These are phyloP conservation scores for Blastobasis adustella DNA, from an alignment of 2,888 invertebrate species.

Conservation along the genomic window DNA sequence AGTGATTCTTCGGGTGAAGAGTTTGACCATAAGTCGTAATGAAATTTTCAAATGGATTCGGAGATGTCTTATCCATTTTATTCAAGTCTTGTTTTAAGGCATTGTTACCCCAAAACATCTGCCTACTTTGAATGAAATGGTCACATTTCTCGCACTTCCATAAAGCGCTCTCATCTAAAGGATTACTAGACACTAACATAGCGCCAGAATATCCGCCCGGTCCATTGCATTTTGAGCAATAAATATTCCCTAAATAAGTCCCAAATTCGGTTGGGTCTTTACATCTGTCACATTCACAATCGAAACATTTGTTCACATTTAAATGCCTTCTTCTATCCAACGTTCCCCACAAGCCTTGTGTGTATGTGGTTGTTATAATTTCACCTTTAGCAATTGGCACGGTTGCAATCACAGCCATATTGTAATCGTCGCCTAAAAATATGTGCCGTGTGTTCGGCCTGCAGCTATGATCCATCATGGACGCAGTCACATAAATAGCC, in stretches of 20 bases:
- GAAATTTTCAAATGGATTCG: slow-evolving; percentile 76
- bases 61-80: slow-evolving; percentile 66
- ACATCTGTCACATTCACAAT: slow-evolving; percentile 80
- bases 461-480: slow-evolving; percentile 84
- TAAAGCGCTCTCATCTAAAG: slow-evolving; percentile 71
- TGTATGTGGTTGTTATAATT: slow-evolving; percentile 80
- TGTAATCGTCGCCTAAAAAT: slow-evolving; percentile 74
- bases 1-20: slow-evolving; percentile 79
- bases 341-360: slow-evolving; percentile 81
- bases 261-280: slow-evolving; percentile 81
- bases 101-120: slow-evolving; percentile 78
- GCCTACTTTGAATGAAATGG: slow-evolving; percentile 70
- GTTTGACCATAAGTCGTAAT: slow-evolving; percentile 76
- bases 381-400: slow-evolving; percentile 79
- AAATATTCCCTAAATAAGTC: slow-evolving; percentile 77
- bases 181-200: slow-evolving; percentile 76
- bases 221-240: slow-evolving; percentile 77
- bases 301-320: slow-evolving; percentile 78
- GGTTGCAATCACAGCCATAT: slow-evolving; percentile 78
- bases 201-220: slow-evolving; percentile 46
- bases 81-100: slow-evolving; percentile 76
- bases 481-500: slow-evolving; percentile 78
- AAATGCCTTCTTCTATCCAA: slow-evolving; percentile 78
- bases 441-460: slow-evolving; percentile 82
- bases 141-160: slow-evolving; percentile 81